Evolutionary conservation across 2,888 invertebrate genomes (phyloP).

Genomic region (Athrips mouffetella): DNA sequence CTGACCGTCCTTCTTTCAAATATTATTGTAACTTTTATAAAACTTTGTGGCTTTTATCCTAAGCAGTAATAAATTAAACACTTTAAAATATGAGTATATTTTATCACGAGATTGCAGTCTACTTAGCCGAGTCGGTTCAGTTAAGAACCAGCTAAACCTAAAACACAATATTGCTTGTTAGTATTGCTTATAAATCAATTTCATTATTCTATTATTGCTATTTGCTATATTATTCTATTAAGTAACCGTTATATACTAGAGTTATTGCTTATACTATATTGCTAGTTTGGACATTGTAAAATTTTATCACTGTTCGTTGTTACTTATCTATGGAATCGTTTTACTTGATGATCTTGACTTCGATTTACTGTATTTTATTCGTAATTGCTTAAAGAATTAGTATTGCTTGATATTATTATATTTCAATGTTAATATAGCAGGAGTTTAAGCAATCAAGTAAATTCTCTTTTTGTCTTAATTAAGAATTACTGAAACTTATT

Average conservation of each 20-base stretch:
- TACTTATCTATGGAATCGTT: conserved; percentile 7
- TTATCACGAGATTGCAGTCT: conserved; percentile 63
- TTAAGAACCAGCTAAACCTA: conserved; percentile 41
- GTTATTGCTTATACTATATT: conserved; percentile 48
- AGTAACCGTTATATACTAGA: conserved; percentile 12
- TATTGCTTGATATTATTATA: too few species aligned
- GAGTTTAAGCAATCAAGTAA: too few species aligned
- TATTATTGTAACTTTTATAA: background rate
- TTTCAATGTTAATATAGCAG: too few species aligned
- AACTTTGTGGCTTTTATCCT: conserved; percentile 25
- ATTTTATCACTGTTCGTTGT: conserved; percentile 17
- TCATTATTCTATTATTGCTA: conserved; percentile 34
- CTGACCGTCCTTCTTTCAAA: background rate
- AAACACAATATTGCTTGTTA: conserved; percentile 48
- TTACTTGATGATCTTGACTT: conserved; percentile 1
- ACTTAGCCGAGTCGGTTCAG: conserved; percentile 44
- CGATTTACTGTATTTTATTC: background rate
- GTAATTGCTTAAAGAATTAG: background rate
- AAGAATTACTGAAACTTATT: too few species aligned
- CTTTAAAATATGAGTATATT: conserved; percentile 18
- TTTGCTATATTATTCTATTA: conserved; percentile 20
- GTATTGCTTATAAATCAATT: conserved; percentile 44
- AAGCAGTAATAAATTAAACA: conserved; percentile 41
- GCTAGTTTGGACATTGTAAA: conserved; percentile 59
- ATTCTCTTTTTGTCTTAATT: too few species aligned